These are phyloP conservation scores for Silvanus unidentatus DNA, from an alignment of 2,888 invertebrate species.

Conservation along the genomic window DNA sequence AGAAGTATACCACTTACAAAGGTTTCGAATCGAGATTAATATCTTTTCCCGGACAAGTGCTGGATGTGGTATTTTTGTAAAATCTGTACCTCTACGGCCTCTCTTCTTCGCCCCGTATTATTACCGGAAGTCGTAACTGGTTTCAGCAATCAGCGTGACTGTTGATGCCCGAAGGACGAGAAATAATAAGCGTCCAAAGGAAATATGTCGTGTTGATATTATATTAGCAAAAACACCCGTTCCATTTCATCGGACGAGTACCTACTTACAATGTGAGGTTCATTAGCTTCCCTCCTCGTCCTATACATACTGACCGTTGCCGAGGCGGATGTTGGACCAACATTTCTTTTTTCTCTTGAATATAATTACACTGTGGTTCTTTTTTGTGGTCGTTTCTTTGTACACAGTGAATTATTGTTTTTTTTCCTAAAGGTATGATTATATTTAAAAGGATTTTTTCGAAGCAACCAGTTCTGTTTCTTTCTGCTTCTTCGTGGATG, in stretches of 20 bases:
- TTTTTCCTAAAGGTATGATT: too few species aligned
- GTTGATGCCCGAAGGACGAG: constrained; percentile 44
- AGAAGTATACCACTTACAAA: too few species aligned
- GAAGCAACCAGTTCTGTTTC: too few species aligned
- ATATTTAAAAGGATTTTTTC: too few species aligned
- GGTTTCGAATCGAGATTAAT: too few species aligned
- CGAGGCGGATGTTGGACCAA: not conserved
- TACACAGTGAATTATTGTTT: too few species aligned
- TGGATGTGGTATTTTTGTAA: not conserved
- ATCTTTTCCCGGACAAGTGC: too few species aligned
- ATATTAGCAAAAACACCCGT: constrained; percentile 17
- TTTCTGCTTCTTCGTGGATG: too few species aligned
- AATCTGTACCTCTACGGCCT: constrained; percentile 3
- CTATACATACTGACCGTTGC: constrained; percentile 2
- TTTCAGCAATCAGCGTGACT: constrained; percentile 45
- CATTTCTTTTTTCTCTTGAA: too few species aligned
- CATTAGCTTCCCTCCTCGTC: constrained; percentile 17
- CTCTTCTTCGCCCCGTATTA: constrained; percentile 13
- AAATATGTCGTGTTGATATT: constrained; percentile 33
- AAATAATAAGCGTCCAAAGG: constrained; percentile 42
- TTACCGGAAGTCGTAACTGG: constrained; percentile 43
- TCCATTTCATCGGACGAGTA: constrained; percentile 27
- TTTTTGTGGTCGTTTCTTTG: too few species aligned
- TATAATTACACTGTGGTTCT: too few species aligned
- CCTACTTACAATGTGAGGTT: constrained; percentile 12